A percentile compares a stretch with the other conserved stretches of the same genome.
These are phyloP conservation scores for Malurus splendens DNA, from an alignment of 2,797 vertebrate species.

Conservation along the genomic window DNA sequence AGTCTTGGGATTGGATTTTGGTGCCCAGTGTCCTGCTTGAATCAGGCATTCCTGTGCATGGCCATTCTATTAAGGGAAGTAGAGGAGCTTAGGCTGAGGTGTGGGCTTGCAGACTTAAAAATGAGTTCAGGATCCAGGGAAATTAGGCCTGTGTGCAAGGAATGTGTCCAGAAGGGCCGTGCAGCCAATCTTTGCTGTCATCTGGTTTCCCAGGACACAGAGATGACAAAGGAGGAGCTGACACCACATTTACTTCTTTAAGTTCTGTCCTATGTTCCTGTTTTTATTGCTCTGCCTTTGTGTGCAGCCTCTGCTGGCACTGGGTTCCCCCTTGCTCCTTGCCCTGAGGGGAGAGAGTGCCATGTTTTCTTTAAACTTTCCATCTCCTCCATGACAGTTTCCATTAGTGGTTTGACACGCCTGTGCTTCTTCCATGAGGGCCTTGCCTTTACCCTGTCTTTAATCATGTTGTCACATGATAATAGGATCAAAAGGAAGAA, in stretches of 20 bases:
- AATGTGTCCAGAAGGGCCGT: neutral
- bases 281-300: slow-evolving; percentile 50
- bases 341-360: slow-evolving; percentile 6
- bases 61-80: neutral
- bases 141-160: neutral
- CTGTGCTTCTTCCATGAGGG: slow-evolving; percentile 54
- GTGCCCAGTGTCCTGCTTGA: neutral
- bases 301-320: slow-evolving; percentile 19
- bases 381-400: slow-evolving; percentile 39
- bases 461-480: slow-evolving; percentile 64
- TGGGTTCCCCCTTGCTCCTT: neutral
- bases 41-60: neutral
- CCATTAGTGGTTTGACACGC: slow-evolving; percentile 64
- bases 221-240: slow-evolving; percentile 45
- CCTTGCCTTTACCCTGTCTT: slow-evolving; percentile 56
- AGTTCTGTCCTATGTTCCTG: slow-evolving; percentile 38
- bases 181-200: slow-evolving; percentile 6
- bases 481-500: slow-evolving; percentile 61
- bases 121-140: neutral
- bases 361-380: slow-evolving; percentile 61
- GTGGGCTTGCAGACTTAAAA: neutral
- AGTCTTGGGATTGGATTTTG: neutral
- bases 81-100: neutral
- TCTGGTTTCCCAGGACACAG: slow-evolving; percentile 35
- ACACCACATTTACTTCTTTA: slow-evolving; percentile 45